These are phyloP conservation scores for Diplosoma virens DNA, from an alignment of 23 tunicate genomes.

Conservation along the genomic window DNA sequence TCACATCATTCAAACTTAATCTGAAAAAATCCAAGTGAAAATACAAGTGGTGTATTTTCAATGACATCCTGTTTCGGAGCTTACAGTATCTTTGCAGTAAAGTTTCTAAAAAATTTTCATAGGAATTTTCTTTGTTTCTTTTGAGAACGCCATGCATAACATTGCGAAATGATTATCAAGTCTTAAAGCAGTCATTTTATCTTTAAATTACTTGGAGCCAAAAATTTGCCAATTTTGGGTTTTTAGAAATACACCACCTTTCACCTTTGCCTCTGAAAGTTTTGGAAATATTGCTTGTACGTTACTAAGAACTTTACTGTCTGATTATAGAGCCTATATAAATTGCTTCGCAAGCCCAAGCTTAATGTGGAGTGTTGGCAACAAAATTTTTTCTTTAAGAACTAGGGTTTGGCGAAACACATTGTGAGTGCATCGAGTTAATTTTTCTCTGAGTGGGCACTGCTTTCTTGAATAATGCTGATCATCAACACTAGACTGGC, in stretches of 20 bases:
- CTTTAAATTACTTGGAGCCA: not conserved
- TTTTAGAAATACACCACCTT: not conserved
- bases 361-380: not conserved
- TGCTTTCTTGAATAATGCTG: no score
- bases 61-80: no score
- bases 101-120: no score
- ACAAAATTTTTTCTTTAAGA: no score
- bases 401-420: not conserved
- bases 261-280: not conserved
- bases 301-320: not conserved
- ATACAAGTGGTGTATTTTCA: no score
- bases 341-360: not conserved
- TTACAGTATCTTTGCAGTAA: no score
- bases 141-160: not conserved
- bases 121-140: no score
- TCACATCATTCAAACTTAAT: not conserved
- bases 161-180: not conserved
- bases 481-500: no score
- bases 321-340: not conserved
- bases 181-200: not conserved
- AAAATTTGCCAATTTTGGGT: not conserved
- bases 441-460: not conserved
- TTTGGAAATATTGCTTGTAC: not conserved
- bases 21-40: not conserved
- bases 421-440: not conserved